Evolutionary conservation across 2,888 invertebrate species (phyloP).

Genomic region (Eledona agricola): DNA sequence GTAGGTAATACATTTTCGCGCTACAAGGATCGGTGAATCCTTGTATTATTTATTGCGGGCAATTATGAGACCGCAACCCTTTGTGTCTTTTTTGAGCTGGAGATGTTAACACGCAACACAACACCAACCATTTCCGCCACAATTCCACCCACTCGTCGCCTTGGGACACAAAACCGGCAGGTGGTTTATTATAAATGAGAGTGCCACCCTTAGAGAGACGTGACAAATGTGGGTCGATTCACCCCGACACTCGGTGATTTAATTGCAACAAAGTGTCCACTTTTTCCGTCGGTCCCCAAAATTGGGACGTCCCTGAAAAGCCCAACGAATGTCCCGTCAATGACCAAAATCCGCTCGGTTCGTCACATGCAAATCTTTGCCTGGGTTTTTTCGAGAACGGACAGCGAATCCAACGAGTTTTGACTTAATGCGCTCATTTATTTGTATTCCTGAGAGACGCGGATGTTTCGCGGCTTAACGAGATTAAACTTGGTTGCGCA

Average conservation of each 20-base stretch:
- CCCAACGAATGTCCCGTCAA: conserved; percentile 12
- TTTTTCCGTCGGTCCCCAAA: conserved; percentile 6
- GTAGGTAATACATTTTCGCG: conserved; percentile 28
- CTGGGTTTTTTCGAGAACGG: background rate
- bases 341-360: conserved; percentile 8
- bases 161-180: conserved; percentile 15
- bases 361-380: no score
- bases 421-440: background rate
- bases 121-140: no score
- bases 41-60: conserved; percentile 11
- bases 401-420: background rate
- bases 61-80: no score
- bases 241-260: conserved; percentile 19
- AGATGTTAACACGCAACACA: no score
- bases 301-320: conserved; percentile 13
- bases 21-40: no score
- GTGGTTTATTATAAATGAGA: conserved; percentile 24
- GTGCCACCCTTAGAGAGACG: conserved; percentile 6
- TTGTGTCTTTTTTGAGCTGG: no score
- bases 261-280: conserved; percentile 7
- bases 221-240: conserved; percentile 24
- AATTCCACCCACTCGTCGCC: conserved; percentile 1
- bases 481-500: conserved; percentile 10
- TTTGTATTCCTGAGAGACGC: conserved; percentile 11
- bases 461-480: conserved; percentile 10